Base-by-base conservation (phyloP, 2,113 vertebrate genomes). In the Trochalopteron elliotii region DNA sequence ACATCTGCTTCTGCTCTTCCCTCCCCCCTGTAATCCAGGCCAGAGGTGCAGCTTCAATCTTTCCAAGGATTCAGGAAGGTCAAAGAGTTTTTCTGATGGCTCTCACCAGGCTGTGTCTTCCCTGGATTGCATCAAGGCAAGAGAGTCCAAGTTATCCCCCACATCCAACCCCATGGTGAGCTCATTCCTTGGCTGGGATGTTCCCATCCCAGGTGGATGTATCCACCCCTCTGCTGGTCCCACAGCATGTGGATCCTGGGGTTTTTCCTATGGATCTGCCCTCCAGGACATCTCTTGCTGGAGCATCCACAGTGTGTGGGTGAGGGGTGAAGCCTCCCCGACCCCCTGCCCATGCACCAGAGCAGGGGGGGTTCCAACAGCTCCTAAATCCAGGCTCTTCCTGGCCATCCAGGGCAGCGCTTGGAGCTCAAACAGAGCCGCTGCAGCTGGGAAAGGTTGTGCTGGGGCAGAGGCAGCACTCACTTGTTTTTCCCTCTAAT, bases 401-500 rank as follows among this genome's bases (percentile, higher is more conserved):
- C 24, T 0, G 1, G 45, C 24, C 16, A 10, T 14, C 22, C 61
- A 60, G 69, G 61, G 53, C 69, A 52, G 79, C 0, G 1, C 59
- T 50, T 7, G 6, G 63, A 69, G 85, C 67, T 63, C 23, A 5
- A 4, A 39, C 6, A 24, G 56, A 90, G 40, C 59, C n/a, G 0
- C 56, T 20, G 61, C 1, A 68, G 9, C 70, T 94, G 74, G 37
- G 30, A 74, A 55, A 69, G 77, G 49, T 23, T 37, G 74, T 45
- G 15, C 87, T 70, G 5, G 5, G 44, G 52, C 74, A 65, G 78
- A 64, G 70, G 40, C 81, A 39, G 84, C 87, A 87, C 77, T 85
- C 1, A 5, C 87, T 93, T 94, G 79, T 94, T 95, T 94, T 95
- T 60, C 35, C 67, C 94, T 85, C 91, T 93, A 96, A 96, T 96